phyloP scores from a whole-genome alignment of 2,888 invertebrate species.

The Hirtodrosophila alboralis region DNA sequence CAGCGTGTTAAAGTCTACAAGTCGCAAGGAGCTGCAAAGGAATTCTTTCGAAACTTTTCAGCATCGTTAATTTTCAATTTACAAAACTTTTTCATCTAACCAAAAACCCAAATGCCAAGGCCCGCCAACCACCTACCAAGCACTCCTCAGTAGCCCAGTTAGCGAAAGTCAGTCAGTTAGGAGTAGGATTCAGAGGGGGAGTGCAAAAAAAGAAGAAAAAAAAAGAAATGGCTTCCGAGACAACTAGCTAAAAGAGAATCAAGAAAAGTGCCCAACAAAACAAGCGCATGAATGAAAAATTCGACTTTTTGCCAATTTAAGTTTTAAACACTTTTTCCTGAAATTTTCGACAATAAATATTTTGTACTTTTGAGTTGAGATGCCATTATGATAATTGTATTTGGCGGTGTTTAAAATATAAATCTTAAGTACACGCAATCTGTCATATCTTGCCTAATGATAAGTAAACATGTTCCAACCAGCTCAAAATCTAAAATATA shows the following conservation, averaged over 20 bases:
- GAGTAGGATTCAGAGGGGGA: too few species aligned
- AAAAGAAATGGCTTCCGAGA: slow-evolving; percentile 31
- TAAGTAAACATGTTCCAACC: too few species aligned
- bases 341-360: slow-evolving; percentile 33
- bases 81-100: slow-evolving; percentile 69
- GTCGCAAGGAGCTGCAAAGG: slow-evolving; percentile 44
- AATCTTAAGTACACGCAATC: too few species aligned
- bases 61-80: slow-evolving; percentile 78
- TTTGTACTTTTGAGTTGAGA: too few species aligned
- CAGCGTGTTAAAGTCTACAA: slow-evolving; percentile 49
- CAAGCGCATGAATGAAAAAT: too few species aligned
- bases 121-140: slow-evolving; percentile 12
- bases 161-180: slow-evolving; percentile 39
- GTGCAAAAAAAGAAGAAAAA: slow-evolving; percentile 14
- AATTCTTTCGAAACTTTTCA: slow-evolving; percentile 71
- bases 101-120: slow-evolving; percentile 50
- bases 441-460: too few species aligned
- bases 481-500: too few species aligned
- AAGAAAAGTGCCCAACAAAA: slow-evolving; percentile 12
- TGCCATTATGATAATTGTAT: too few species aligned
- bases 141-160: slow-evolving; percentile 43
- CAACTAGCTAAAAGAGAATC: slow-evolving; percentile 27
- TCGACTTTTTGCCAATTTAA: slow-evolving; percentile 49
- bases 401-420: too few species aligned
- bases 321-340: slow-evolving; percentile 44